Percentiles rank a stretch among this genome's conserved stretches.
Evolutionary conservation across 2,113 vertebrate species (phyloP).

Genomic region (Phalacrocorax pelagicus): DNA sequence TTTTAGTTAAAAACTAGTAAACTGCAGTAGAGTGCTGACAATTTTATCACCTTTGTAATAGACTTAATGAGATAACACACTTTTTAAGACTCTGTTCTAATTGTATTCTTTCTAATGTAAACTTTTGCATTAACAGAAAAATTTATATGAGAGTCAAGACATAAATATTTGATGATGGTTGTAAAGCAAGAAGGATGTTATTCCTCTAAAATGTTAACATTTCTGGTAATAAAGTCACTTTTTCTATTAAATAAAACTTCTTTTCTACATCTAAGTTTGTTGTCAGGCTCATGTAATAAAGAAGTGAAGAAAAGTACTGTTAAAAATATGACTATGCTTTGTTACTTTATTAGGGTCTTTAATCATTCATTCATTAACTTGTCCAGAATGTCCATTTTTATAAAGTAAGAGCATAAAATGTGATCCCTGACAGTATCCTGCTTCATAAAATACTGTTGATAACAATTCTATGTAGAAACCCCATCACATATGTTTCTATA

Average conservation of each 20-base stretch:
- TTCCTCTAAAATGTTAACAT: not conserved
- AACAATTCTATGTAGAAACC: not conserved
- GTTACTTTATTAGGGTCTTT: constrained; percentile 16
- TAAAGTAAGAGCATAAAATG: not conserved
- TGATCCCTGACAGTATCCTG: not conserved
- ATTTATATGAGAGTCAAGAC: not conserved
- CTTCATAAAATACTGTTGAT: constrained; percentile 13
- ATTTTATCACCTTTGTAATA: not conserved
- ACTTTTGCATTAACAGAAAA: not conserved
- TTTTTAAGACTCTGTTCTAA: not conserved
- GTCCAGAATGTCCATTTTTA: constrained; percentile 4
- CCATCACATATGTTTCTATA: not conserved
- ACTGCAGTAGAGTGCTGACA: not conserved
- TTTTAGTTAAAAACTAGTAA: too few relatives aligned
- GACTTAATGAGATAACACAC: not conserved
- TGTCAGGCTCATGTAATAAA: not conserved
- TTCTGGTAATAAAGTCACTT: not conserved
- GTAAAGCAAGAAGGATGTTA: not conserved
- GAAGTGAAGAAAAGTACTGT: not conserved
- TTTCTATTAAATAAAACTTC: not conserved
- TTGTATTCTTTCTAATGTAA: not conserved
- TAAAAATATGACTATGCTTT: constrained; percentile 9
- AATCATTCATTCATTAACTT: constrained; percentile 32
- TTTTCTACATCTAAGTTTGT: not conserved
- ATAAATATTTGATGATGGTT: not conserved